Evolutionary conservation across 2,797 vertebrate species (phyloP).

Genomic region (Threskiornis aethiopicus): DNA sequence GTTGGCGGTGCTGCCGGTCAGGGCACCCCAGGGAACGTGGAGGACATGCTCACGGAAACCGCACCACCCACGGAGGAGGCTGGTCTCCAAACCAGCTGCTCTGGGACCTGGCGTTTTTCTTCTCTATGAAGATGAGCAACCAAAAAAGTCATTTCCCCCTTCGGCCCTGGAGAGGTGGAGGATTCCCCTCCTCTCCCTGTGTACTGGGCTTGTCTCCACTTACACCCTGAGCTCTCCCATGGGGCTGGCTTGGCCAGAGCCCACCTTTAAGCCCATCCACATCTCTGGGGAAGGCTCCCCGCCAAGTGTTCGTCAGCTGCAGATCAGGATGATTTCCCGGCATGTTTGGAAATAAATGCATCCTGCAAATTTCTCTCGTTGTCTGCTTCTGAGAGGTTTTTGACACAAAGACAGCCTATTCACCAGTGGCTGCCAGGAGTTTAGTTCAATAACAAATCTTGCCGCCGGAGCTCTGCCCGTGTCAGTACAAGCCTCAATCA

Average conservation of each 20-base stretch:
- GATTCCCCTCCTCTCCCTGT: not conserved
- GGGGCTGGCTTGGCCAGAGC: not conserved
- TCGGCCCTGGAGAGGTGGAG: rapidly evolving
- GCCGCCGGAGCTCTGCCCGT: not conserved
- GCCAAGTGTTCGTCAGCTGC: not conserved
- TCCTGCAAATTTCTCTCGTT: not conserved
- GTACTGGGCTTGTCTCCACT: not conserved
- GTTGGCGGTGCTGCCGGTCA: rapidly evolving
- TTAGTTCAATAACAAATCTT: not conserved
- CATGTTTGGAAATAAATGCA: not conserved
- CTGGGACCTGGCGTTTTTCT: not conserved
- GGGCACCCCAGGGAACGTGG: rapidly evolving
- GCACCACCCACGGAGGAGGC: not conserved
- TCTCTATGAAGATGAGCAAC: not conserved
- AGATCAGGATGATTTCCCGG: not conserved
- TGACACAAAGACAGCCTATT: not conserved
- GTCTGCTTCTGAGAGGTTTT: not conserved
- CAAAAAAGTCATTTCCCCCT: not conserved
- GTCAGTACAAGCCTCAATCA: not conserved
- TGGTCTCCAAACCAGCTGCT: not conserved
- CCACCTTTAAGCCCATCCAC: not conserved
- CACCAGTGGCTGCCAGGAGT: not conserved
- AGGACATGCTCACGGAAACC: not conserved
- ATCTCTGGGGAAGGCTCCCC: not conserved
- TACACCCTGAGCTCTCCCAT: not conserved